Percentiles rank a stretch among this genome's conserved stretches.
Evolutionary conservation across 1,140 invertebrate species (phyloP).

Genomic region (Harpegnathos saltator): DNA sequence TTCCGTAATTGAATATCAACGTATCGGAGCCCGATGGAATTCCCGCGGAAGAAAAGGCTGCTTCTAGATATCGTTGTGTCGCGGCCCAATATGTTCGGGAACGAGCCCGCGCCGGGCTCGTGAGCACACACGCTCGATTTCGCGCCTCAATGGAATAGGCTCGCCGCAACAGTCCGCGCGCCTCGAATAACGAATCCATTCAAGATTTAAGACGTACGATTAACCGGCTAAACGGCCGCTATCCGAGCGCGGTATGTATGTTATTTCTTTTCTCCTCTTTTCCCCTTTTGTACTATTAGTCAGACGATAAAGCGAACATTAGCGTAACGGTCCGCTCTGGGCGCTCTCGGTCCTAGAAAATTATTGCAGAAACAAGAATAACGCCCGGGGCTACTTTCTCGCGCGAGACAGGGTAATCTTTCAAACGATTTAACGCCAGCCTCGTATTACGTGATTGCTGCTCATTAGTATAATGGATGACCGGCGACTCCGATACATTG

Average conservation of each 20-base stretch:
- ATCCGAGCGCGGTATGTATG: constrained; percentile 20
- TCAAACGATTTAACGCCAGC: constrained; percentile 35
- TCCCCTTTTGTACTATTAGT: constrained; percentile 39
- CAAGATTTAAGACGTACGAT: constrained; percentile 49
- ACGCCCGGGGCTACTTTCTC: constrained; percentile 25
- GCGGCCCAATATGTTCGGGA: not conserved
- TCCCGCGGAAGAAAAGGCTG: not conserved
- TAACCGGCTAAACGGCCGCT: not conserved
- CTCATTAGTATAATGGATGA: constrained; percentile 42
- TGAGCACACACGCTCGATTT: not conserved
- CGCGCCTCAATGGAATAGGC: not conserved
- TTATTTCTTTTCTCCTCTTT: constrained; percentile 31
- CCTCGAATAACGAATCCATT: constrained; percentile 47
- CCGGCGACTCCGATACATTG: not conserved
- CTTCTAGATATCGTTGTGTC: not conserved
- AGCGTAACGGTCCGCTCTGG: constrained; percentile 11
- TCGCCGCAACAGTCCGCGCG: constrained; percentile 31
- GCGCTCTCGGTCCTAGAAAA: not conserved
- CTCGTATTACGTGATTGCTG: constrained; percentile 23
- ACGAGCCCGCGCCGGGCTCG: not conserved
- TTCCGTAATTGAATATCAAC: not conserved
- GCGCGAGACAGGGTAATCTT: constrained; percentile 36
- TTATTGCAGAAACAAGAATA: constrained; percentile 33
- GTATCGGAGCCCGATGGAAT: not conserved
- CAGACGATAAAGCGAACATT: constrained; percentile 56